Evolutionary conservation across 2,113 vertebrate species (phyloP).

Genomic region (Macaca nemestrina): DNA sequence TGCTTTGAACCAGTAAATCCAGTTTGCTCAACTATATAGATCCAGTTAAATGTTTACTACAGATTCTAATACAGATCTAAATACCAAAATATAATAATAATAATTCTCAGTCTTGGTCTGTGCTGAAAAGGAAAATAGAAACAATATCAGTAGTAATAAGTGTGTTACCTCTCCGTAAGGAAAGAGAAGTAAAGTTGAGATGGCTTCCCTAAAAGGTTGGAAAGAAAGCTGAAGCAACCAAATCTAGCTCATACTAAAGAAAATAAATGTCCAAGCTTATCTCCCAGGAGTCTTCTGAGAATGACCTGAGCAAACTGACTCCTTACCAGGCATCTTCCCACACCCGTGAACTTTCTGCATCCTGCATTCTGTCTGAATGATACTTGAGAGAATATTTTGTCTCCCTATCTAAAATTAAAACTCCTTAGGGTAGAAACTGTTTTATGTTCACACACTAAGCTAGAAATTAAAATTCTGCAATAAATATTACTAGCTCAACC

Average conservation of each 20-base stretch:
- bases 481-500: conserved; percentile 8
- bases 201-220: neutral
- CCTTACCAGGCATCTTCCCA: neutral
- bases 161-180: neutral
- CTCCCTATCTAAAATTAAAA: conserved; percentile 38
- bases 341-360: neutral
- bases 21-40: neutral
- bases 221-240: neutral
- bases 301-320: neutral
- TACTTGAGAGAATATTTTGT: conserved; percentile 18
- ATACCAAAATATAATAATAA: neutral
- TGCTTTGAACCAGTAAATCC: neutral
- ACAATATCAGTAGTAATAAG: neutral
- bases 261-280: conserved; percentile 26
- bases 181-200: neutral
- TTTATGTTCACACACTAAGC: neutral
- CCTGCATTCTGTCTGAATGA: neutral
- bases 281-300: conserved; percentile 43
- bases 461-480: conserved; percentile 27
- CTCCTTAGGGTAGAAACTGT: conserved; percentile 10
- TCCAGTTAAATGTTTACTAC: neutral
- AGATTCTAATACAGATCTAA: neutral
- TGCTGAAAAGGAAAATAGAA: conserved; percentile 29
- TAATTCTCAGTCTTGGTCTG: neutral
- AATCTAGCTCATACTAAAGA: conserved; percentile 23